phyloP scores from a whole-genome alignment of 1,140 invertebrate species.

The Daktulosphaira vitifoliae region DNA sequence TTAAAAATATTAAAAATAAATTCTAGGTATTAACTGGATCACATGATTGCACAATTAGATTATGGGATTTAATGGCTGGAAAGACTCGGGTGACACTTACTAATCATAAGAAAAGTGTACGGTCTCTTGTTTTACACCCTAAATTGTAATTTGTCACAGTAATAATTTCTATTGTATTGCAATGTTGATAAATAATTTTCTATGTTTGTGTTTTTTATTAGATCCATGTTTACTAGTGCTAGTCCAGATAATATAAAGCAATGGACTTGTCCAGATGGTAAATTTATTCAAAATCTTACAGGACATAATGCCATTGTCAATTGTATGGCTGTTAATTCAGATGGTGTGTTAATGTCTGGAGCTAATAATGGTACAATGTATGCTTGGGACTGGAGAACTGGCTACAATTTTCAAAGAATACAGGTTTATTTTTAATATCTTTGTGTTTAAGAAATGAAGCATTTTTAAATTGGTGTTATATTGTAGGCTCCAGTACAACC shows the following conservation, averaged over 20 bases:
- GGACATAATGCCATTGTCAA: constrained; percentile 98
- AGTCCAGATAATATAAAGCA: constrained; percentile 99
- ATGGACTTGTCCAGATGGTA: constrained; percentile 97
- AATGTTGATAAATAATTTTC: background rate
- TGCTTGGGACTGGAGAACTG: constrained; percentile 98
- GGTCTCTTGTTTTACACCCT: constrained; percentile 85
- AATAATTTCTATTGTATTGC: background rate
- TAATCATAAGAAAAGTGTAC: constrained; percentile 98
- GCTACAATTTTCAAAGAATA: constrained; percentile 93
- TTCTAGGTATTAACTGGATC: constrained; percentile 64
- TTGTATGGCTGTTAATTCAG: constrained; percentile 85
- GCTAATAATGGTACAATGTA: constrained; percentile 98
- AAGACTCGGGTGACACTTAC: constrained; percentile 91
- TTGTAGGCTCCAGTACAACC: constrained; percentile 93
- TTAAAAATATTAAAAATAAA: background rate
- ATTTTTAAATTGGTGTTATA: constrained; percentile 43
- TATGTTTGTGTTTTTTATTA: constrained; percentile 41
- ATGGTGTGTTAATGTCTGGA: constrained; percentile 93
- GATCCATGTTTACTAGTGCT: constrained; percentile 93
- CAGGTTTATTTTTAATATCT: constrained; percentile 47
- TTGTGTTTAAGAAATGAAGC: constrained; percentile 18
- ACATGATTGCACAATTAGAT: constrained; percentile 75
- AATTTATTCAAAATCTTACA: constrained; percentile 94
- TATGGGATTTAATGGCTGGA: constrained; percentile 96
- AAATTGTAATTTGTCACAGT: constrained; percentile 56